Percentiles rank a stretch among this genome's conserved stretches.
Evolutionary conservation across 2,113 vertebrate genomes (phyloP).

Genomic region (Scomber japonicus): DNA sequence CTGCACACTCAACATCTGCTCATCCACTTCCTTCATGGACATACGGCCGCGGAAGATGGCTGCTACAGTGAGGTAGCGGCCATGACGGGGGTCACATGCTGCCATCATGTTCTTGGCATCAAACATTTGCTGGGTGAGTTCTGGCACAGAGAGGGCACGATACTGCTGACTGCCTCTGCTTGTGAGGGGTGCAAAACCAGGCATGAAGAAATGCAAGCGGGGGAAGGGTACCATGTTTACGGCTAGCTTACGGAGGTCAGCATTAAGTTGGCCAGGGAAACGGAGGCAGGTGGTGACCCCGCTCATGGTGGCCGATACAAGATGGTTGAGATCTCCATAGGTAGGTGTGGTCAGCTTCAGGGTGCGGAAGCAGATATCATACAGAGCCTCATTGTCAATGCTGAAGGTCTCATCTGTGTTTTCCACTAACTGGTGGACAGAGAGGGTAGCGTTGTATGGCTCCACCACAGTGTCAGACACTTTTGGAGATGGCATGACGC

Average conservation of each 20-base stretch:
- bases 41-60: slow-evolving; percentile 95
- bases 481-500: slow-evolving; percentile 93
- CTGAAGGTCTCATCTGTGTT: slow-evolving; percentile 98
- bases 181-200: slow-evolving; percentile 93
- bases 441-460: slow-evolving; percentile 96
- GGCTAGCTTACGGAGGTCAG: slow-evolving; percentile 94
- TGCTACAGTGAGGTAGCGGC: slow-evolving; percentile 94
- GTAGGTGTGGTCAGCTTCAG: slow-evolving; percentile 97
- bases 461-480: slow-evolving; percentile 97
- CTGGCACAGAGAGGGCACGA: slow-evolving; percentile 92
- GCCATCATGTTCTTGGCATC: slow-evolving; percentile 99
- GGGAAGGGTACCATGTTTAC: slow-evolving; percentile 99
- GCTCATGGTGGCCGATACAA: slow-evolving; percentile 97
- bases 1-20: slow-evolving; percentile 95
- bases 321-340: slow-evolving; percentile 95
- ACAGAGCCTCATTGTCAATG: slow-evolving; percentile 97
- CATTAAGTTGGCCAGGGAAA: slow-evolving; percentile 95
- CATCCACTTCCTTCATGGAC: slow-evolving; percentile 99
- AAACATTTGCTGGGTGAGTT: slow-evolving; percentile 99
- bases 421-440: slow-evolving; percentile 96
- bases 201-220: slow-evolving; percentile 98
- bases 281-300: slow-evolving; percentile 95
- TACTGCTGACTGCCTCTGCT: slow-evolving; percentile 97
- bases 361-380: slow-evolving; percentile 98
- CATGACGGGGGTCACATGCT: slow-evolving; percentile 95